Conservation (phyloP, 2,797 vertebrate species). For the Potorous gilbertii region DNA sequence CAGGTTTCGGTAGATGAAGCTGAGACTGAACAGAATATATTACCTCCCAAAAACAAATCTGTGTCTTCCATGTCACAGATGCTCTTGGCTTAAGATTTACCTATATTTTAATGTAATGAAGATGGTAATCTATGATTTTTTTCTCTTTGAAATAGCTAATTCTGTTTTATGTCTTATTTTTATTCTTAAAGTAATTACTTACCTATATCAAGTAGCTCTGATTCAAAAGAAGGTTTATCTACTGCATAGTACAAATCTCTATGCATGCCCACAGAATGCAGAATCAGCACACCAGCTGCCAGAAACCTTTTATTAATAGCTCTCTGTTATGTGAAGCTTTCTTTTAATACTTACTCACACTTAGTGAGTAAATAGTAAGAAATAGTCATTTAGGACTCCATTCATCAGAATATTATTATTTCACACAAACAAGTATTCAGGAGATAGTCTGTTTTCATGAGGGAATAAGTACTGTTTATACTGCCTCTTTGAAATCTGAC, state of each 20-base stretch:
- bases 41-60: not conserved
- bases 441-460: conserved; percentile 39
- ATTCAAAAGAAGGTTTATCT: conserved; percentile 34
- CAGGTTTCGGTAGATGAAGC: not conserved
- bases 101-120: conserved; percentile 7
- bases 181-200: conserved; percentile 15
- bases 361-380: conserved; percentile 54
- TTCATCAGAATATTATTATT: conserved; percentile 57
- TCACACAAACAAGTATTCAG: conserved; percentile 38
- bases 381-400: conserved; percentile 51
- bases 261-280: not conserved
- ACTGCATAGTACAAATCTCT: not conserved
- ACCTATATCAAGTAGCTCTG: not conserved
- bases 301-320: conserved; percentile 18
- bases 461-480: conserved; percentile 44
- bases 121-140: not conserved
- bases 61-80: not conserved
- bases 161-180: not conserved
- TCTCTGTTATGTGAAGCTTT: conserved; percentile 21
- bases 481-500: conserved; percentile 5
- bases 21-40: not conserved
- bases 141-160: not conserved
- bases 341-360: conserved; percentile 45
- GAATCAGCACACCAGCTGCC: not conserved
- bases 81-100: not conserved